Evolutionary conservation across 2,113 vertebrate genomes (phyloP).

Genomic region (Cyprinodon brontotheroides): DNA sequence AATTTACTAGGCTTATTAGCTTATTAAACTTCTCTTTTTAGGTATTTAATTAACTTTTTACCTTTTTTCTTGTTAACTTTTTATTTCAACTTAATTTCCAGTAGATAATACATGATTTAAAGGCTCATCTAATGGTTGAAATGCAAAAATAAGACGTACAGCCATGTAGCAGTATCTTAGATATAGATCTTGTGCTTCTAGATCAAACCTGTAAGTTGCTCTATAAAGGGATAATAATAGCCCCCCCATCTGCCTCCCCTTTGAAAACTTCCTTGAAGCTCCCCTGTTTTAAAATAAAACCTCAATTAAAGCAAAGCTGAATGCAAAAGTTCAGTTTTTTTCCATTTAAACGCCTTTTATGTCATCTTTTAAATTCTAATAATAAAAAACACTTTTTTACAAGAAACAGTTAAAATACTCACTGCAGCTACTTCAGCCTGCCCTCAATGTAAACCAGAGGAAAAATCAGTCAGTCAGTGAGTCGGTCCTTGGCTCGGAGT

Average conservation of each 20-base stretch:
- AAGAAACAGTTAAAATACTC: background rate
- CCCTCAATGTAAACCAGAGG: slow-evolving; percentile 18
- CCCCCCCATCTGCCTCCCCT: background rate
- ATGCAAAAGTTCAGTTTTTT: background rate
- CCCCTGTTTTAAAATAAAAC: background rate
- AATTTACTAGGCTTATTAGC: too few species aligned
- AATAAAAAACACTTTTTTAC: background rate
- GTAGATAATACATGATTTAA: too few species aligned
- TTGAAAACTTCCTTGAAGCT: background rate
- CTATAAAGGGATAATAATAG: too few species aligned
- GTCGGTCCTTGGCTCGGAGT: slow-evolving; percentile 38
- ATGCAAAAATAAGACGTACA: too few species aligned
- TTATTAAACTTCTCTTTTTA: too few species aligned
- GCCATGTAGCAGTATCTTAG: too few species aligned
- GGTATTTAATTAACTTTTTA: too few species aligned
- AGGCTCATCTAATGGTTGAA: too few species aligned
- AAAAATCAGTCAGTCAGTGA: slow-evolving; percentile 40
- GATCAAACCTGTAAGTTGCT: too few species aligned
- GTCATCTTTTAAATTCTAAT: background rate
- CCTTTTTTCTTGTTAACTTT: too few species aligned
- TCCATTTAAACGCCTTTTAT: background rate
- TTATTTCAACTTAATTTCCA: too few species aligned
- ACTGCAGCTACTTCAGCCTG: slow-evolving; percentile 5
- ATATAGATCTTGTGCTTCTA: too few species aligned
- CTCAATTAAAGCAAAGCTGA: background rate